Base-by-base conservation (phyloP, 1,140 invertebrate genomes). In the Saccostrea cuccullata region DNA sequence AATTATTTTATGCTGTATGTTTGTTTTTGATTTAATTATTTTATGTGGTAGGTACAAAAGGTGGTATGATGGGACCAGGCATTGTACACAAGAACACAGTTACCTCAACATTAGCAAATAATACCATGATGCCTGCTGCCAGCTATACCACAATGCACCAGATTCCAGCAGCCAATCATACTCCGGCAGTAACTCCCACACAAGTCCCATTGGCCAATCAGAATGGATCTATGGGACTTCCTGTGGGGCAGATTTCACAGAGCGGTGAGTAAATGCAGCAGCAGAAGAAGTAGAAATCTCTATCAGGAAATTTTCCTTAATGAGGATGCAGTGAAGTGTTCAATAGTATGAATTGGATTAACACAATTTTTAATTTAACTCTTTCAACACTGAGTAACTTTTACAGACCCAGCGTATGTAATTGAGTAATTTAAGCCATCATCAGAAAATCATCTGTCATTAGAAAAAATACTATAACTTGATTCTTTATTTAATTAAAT, bases 131-230 rank as follows among this genome's bases (percentile, higher is more conserved):
- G 40, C 77, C 70, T 88, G 47, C 60, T 60, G 36, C 86, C 86
- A 67, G n/a, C 86, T 89, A 84, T 77, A 58, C 88, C 73, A 56
- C 84, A 82, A 47, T 83, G 64, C 86, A 87, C 60, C 89, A 89
- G 26, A 87, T 87, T 23, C 55, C 73, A 88, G 17, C 82, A 20
- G 56, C 64, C 40, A 84, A 89, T 36, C 82, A 60, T 58, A 47
- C 85, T n/a, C 13, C 36, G 23, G 26, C 55, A 23, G 64, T 86
- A 9, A 73, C 82, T 60, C 77, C 82, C 55, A 30, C 88, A 58
- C 26, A 82, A 58, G 82, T 87, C n/a, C 86, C 87, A 87, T 64
- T 90, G 77, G n/a, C 90, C 82, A 91, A 87, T 89, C 91, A 91
- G 85, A 91, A 91, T 90, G 89, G 91, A 87, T 86, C 87, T 26